These are phyloP conservation scores for Xenus cinereus DNA, from an alignment of 2,113 vertebrate species.

Conservation along the genomic window DNA sequence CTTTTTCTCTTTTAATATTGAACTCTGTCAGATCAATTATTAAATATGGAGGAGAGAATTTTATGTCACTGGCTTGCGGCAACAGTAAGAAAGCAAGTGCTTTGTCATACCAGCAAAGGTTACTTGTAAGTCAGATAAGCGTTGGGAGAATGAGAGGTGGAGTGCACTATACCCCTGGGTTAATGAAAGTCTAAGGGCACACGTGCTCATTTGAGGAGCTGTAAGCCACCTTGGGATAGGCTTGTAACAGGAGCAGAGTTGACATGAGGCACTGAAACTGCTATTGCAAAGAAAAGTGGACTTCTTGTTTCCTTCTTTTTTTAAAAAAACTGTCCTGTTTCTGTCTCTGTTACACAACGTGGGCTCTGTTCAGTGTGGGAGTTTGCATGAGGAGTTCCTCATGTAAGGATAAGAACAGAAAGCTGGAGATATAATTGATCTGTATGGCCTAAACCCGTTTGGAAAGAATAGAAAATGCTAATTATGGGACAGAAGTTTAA, in stretches of 20 bases:
- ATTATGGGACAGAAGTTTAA: background rate
- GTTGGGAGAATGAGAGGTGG: background rate
- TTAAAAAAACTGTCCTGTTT: background rate
- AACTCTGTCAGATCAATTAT: constrained; percentile 3
- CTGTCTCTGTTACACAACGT: background rate
- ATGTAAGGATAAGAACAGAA: constrained; percentile 9
- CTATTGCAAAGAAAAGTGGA: background rate
- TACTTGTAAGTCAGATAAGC: background rate
- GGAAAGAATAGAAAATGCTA: background rate
- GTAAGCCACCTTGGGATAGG: background rate
- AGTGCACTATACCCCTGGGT: background rate
- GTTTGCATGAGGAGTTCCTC: background rate
- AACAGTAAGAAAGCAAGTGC: background rate
- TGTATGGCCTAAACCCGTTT: background rate
- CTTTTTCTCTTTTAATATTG: background rate
- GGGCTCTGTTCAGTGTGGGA: constrained; percentile 4
- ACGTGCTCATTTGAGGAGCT: background rate
- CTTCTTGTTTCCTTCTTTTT: background rate
- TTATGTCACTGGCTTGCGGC: background rate
- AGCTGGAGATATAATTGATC: background rate
- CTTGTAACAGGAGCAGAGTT: background rate
- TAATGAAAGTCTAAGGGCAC: background rate
- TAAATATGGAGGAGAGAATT: background rate
- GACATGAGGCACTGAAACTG: background rate
- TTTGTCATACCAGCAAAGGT: constrained; percentile 41